Evolutionary conservation across 2,113 vertebrate genomes (phyloP), one percentile per base, ranked within the genome.

Genomic region (Sander lucioperca): DNA sequence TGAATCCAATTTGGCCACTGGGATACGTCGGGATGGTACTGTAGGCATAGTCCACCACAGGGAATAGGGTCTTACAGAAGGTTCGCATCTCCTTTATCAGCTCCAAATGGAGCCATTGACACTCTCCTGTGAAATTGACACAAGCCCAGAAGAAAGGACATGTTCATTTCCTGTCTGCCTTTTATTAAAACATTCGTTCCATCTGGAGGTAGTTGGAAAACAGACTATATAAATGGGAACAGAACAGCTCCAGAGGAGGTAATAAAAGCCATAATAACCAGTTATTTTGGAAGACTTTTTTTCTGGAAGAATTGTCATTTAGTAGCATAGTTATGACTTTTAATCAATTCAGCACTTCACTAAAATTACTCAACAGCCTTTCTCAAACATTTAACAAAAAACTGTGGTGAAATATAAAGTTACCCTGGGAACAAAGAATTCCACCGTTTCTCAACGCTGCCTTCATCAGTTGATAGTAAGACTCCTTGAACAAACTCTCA

Each of bases 401-500:
- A 62, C 8, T 48, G 43, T 3, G 15, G 13, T 36, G 51, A 43
- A 79, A 63, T 8, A 71, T 18, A 18, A 76, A 63, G 6, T 96
- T 91, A 99, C 98, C 98, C 95, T 99, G 98, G 90, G 97, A 99
- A 90, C 98, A 99, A 39, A 99, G 97, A 85, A 99, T 97, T 13
- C 98, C 98, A 1, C 96, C 97, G 1, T 96, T 96, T 58, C 96
- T 94, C 86, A 99, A 95, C 0, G 98, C 98, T 0, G 97, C 97
- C 94, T 98, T 99, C 98, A 99, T 99, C 83, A 99, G 95, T 88
- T 99, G 97, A 89, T 98, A 99, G 86, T 99, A 99, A 6, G 97
- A 97, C 87, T 99, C 97, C 91, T 99, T 99, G 90, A 99, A 99
- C 91, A 99, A 95, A 89, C 97, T 99, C 94, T 99, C 98, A 2